A percentile compares a stretch with the other conserved stretches of the same genome.
Conservation (phyloP, 1,140 invertebrate genomes). For the Drosophila saltans region DNA sequence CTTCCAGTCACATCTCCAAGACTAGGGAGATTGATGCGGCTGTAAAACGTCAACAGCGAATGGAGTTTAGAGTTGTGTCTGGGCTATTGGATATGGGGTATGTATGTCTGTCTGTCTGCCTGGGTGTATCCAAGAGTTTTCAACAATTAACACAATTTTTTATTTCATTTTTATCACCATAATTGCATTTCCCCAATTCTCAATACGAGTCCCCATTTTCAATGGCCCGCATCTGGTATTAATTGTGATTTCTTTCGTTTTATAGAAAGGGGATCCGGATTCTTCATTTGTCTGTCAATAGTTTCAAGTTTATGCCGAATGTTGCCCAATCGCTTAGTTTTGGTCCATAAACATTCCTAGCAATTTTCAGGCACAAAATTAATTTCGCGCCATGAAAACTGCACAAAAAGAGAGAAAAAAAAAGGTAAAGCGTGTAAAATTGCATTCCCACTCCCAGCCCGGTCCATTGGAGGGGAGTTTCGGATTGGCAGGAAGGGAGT, state of each 20-base stretch:
- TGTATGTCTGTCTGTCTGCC: no score
- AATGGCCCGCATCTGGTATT: conserved; percentile 62
- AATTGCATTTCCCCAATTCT: conserved; percentile 55
- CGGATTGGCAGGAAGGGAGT: background rate
- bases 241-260: conserved; percentile 37
- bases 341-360: conserved; percentile 42
- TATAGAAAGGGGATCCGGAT: conserved; percentile 30
- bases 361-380: conserved; percentile 53
- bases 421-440: conserved; percentile 16
- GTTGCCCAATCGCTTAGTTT: conserved; percentile 23
- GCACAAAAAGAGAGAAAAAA: conserved; percentile 20
- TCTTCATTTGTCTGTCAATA: conserved; percentile 61
- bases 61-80: conserved; percentile 25
- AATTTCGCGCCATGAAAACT: conserved; percentile 68
- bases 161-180: conserved; percentile 65
- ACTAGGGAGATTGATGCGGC: conserved; percentile 60
- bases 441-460: background rate
- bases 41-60: conserved; percentile 43
- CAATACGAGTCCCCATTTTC: conserved; percentile 43
- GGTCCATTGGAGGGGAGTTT: background rate
- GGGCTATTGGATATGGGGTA: background rate
- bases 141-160: conserved; percentile 75
- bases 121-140: conserved; percentile 21
- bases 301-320: conserved; percentile 66
- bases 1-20: background rate